Conservation (phyloP, 2,888 invertebrate genomes). For the Cenopis cana region DNA sequence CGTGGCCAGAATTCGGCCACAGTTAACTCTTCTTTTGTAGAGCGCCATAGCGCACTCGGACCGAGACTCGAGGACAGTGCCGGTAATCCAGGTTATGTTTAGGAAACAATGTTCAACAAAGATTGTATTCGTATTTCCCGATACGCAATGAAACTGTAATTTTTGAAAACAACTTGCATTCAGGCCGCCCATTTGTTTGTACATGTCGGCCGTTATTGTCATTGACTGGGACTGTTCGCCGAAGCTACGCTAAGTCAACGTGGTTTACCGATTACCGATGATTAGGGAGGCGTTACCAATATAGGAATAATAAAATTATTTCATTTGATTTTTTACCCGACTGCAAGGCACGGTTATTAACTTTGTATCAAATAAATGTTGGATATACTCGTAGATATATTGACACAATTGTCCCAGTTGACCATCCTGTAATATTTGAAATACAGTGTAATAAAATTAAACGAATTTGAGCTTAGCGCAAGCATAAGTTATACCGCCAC, state of each 20-base stretch:
- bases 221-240: background rate
- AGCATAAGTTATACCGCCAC: too few relatives aligned
- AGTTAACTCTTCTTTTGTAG: conserved; percentile 1
- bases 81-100: conserved; percentile 53
- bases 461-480: too few relatives aligned
- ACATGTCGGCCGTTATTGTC: background rate
- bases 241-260: background rate
- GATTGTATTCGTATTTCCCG: conserved; percentile 53
- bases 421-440: too few relatives aligned
- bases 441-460: too few relatives aligned
- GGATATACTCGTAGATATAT: too few relatives aligned
- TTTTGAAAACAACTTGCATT: conserved; percentile 18
- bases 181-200: background rate
- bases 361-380: too few relatives aligned
- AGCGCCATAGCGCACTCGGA: conserved; percentile 17
- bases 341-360: too few relatives aligned
- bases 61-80: background rate
- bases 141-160: conserved; percentile 34
- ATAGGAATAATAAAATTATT: background rate
- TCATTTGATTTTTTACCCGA: too few relatives aligned
- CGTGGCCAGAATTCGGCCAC: background rate
- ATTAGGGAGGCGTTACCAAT: background rate
- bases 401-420: too few relatives aligned
- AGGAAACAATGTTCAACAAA: conserved; percentile 54
- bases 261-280: too few relatives aligned